phyloP scores from a whole-genome alignment of 30 jellyfish, hydroid and myxozoan species.

The Catostylus mosaicus region DNA sequence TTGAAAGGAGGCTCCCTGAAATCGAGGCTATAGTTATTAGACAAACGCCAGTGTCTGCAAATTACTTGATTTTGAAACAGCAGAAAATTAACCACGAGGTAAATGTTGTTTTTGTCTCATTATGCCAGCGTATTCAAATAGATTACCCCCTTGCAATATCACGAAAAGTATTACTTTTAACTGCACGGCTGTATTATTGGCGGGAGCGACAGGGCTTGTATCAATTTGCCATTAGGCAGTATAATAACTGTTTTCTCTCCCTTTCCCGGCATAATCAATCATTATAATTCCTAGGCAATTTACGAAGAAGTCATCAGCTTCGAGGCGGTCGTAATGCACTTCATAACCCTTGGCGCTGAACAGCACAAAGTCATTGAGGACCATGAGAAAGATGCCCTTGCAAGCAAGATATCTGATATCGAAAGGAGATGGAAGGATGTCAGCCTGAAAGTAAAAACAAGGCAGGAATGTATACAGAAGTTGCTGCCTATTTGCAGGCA shows the following conservation, averaged over 20 bases:
- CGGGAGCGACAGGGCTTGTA: too few species aligned
- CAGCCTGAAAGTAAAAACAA: slow-evolving; percentile 40
- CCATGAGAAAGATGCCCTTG: slow-evolving; percentile 51
- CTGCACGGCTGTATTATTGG: too few species aligned
- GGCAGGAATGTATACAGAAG: slow-evolving; percentile 74
- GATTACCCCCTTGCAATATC: too few species aligned
- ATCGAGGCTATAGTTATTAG: slow-evolving; percentile 80
- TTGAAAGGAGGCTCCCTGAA: slow-evolving; percentile 78
- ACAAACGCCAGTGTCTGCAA: slow-evolving; percentile 92
- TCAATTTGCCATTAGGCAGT: too few species aligned
- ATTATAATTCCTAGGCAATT: slow-evolving; percentile 47
- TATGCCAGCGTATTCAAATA: too few species aligned
- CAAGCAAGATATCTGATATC: slow-evolving; percentile 53
- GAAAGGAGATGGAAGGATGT: slow-evolving; percentile 85
- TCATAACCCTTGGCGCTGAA: slow-evolving; percentile 36
- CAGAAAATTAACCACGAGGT: slow-evolving; percentile 74
- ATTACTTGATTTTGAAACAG: slow-evolving; percentile 73
- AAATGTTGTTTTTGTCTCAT: not conserved
- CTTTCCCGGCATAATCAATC: too few species aligned
- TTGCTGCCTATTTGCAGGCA: slow-evolving; percentile 73
- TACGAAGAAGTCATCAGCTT: slow-evolving; percentile 44
- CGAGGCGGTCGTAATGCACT: slow-evolving; percentile 36
- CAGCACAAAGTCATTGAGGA: slow-evolving; percentile 46
- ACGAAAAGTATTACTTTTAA: too few species aligned
- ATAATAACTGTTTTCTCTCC: too few species aligned